phyloP scores from a whole-genome alignment of 2,113 vertebrate genomes.

The Diglossa brunneiventris region DNA sequence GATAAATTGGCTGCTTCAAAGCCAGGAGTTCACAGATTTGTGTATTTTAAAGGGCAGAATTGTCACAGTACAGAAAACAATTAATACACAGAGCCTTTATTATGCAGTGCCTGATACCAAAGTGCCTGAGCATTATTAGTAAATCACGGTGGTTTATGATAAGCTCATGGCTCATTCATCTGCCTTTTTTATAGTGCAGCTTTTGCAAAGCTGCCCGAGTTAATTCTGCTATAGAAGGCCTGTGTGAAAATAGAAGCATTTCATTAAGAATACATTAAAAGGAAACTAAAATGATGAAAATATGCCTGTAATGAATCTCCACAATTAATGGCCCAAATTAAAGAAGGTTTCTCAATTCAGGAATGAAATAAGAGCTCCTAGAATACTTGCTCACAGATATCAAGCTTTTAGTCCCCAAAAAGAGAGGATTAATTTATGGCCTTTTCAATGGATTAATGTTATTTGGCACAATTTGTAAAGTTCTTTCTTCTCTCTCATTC shows the following conservation, averaged over 20 bases:
- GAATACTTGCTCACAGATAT: conserved; percentile 31
- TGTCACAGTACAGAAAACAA: not conserved
- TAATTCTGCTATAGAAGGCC: conserved; percentile 9
- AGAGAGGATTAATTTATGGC: conserved; percentile 36
- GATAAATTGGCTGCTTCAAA: not conserved
- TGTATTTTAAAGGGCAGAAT: not conserved
- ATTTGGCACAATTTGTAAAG: conserved; percentile 66
- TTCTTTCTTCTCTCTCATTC: conserved; percentile 42
- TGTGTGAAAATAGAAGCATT: conserved; percentile 53
- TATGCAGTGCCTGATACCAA: not conserved
- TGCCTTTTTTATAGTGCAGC: conserved; percentile 1
- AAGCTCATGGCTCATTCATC: conserved; percentile 25
- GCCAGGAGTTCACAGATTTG: not conserved
- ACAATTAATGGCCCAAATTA: conserved; percentile 63
- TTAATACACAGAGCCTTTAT: not conserved
- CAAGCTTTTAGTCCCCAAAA: conserved; percentile 13
- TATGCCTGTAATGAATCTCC: conserved; percentile 57
- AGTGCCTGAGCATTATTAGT: conserved; percentile 24
- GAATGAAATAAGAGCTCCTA: conserved; percentile 28
- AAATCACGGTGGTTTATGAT: conserved; percentile 34
- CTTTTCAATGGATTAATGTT: conserved; percentile 53
- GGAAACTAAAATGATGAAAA: conserved; percentile 49
- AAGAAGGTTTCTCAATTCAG: conserved; percentile 35
- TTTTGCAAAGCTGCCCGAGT: not conserved
- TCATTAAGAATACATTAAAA: conserved; percentile 60